Evolutionary conservation across 2,113 vertebrate genomes (phyloP).

Genomic region (Nibea albiflora): DNA sequence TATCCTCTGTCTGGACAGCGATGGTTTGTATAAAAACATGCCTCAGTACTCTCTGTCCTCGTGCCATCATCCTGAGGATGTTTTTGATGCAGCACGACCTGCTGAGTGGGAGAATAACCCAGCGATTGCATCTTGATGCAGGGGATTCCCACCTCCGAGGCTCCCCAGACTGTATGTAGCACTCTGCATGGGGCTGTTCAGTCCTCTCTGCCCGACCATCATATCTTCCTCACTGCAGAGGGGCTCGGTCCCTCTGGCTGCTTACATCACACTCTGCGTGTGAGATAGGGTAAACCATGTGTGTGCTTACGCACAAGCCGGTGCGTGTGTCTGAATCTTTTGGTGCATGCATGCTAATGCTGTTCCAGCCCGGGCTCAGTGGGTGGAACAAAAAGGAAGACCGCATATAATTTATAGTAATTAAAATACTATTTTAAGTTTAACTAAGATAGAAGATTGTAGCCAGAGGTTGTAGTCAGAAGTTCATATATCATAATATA

Average conservation of each 20-base stretch:
- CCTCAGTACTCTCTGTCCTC: constrained; percentile 14
- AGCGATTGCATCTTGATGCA: constrained; percentile 65
- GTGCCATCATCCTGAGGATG: constrained; percentile 33
- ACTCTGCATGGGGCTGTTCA: constrained; percentile 47
- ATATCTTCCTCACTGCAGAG: constrained; percentile 78
- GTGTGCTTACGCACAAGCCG: background rate
- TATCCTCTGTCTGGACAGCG: constrained; percentile 19
- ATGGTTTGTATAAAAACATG: constrained; percentile 20
- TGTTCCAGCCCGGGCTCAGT: constrained; percentile 5
- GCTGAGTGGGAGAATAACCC: constrained; percentile 52
- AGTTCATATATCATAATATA: background rate
- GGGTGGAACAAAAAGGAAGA: background rate
- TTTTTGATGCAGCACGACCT: constrained; percentile 39
- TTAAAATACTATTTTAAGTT: background rate
- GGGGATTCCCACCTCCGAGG: constrained; percentile 69
- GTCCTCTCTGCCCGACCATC: constrained; percentile 59
- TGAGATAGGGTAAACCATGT: constrained; percentile 5
- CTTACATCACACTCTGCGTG: constrained; percentile 57
- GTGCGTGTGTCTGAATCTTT: background rate
- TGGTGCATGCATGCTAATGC: background rate
- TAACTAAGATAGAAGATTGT: background rate
- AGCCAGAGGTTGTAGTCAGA: too few species aligned
- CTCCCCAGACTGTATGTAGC: constrained; percentile 52
- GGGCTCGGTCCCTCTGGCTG: constrained; percentile 62
- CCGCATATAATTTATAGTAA: background rate